Conservation (phyloP, 2,888 invertebrate species). For the Scaptodrosophila latifasciaeformis region DNA sequence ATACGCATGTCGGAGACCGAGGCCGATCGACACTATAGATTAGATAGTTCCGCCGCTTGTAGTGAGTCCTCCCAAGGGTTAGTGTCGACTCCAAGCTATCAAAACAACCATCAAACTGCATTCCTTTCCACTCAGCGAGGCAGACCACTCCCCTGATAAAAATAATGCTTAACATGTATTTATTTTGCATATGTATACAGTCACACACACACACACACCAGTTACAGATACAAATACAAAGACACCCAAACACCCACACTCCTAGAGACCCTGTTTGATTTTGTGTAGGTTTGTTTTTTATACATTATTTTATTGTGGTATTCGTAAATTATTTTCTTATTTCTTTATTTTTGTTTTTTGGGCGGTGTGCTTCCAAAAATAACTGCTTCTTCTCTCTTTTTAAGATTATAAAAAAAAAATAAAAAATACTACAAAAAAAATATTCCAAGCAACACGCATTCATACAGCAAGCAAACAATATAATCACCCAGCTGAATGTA, state of each 20-base stretch:
- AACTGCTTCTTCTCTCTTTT: constrained; percentile 2
- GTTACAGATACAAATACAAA: constrained; percentile 25
- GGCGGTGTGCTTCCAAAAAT: not conserved
- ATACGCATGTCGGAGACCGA: constrained; percentile 90
- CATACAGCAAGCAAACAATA: no score
- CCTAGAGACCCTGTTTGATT: constrained; percentile 1
- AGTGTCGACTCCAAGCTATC: constrained; percentile 59
- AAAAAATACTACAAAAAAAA: not conserved
- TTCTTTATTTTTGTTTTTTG: not conserved
- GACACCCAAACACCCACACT: not conserved
- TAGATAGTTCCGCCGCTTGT: constrained; percentile 83
- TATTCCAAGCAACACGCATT: not conserved
- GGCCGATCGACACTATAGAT: constrained; percentile 89
- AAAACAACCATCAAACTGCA: not conserved
- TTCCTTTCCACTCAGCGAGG: no score
- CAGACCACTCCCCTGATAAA: constrained; percentile 19
- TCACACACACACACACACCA: constrained; percentile 19
- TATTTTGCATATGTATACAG: constrained; percentile 36
- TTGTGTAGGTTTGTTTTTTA: constrained; percentile 2
- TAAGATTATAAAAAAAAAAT: constrained; percentile 8
- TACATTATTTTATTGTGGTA: not conserved
- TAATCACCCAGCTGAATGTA: not conserved
- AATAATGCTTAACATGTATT: constrained; percentile 38
- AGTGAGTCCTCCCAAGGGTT: constrained; percentile 85
- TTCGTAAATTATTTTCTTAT: no score